Evolutionary conservation across 2,797 vertebrate genomes (phyloP), one percentile per base, ranked within the genome.

Genomic region (Helarctos malayanus): DNA sequence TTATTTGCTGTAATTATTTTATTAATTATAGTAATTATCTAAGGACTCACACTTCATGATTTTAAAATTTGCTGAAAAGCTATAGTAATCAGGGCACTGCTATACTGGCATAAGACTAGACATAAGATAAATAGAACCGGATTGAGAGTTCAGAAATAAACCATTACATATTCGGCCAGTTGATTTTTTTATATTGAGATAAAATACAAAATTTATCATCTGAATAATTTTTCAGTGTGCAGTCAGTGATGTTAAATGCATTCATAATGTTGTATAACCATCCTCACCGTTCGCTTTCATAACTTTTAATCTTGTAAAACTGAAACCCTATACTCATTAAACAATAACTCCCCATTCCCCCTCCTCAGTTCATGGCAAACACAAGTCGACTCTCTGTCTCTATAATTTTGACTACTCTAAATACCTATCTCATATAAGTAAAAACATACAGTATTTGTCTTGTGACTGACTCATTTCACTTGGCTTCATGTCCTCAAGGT

Each of bases 1-100:
- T 82, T 92, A 87, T 59, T 79, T 91, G 11, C 29, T 68, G 15
- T 91, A 79, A 63, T 95, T 89, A 76, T 87, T 86, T 45, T 89
- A 52, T 35, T 76, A 29, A 79, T 83, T 88, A 63, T 14, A 63
- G 32, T 7, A 63, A 63, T 63, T 87, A 18, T 35, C 86, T 49
- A 69, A 87, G 54, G 47, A 65, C 76, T 83, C 49, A 35, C 10
- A 35, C 9, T 52, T 95, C 27, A 25, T 79, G n/a, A 54, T 65
- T 82, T 35, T 47, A 73, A 81, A 95, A 83, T 21, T 41, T 91
- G 21, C 1, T 61, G 7, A 47, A 61, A 61, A 68, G 68, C 12
- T 84, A 38, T n/a, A 78, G 54, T 16, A 65, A 21, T 65, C 49
- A 69, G 76, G n/a, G 14, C 21, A 23, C 15, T 59, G 16, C 75